Evolutionary conservation across 2,797 vertebrate species (phyloP), one percentile per base, ranked within the genome.

Genomic region (Mormyrops boulengeri): DNA sequence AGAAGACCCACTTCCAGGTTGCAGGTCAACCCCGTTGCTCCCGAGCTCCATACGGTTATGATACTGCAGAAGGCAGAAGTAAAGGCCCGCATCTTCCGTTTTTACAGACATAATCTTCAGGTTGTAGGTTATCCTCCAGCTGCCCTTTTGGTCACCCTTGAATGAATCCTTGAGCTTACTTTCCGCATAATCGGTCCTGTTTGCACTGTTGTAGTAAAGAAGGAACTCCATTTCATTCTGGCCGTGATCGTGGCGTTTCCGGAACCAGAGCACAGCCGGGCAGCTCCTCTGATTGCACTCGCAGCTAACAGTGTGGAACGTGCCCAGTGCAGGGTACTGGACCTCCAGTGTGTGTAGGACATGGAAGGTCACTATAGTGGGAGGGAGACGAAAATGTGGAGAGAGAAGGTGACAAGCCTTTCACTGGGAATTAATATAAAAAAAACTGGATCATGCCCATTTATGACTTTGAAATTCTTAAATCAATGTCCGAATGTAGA

Each of bases 251-350:
- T 14, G 2, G 19, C 30, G 30, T 3, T 53, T 60, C 62, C 89
- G 52, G 85, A 55, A 89, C 89, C 89, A 89, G 80, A 80, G 9
- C 50, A 89, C 89, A 4, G 89, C 89, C 2, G 55, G 49, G 66
- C 89, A 89, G 62, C 1, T 57, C 5, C 0, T 4, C 1, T 41
- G 3, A 1, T 19, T 77, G 85, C 89, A 89, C 26, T 57, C 85
- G 38, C 89, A 89, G 62, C 34, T 41, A 2, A 89, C 0, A 4
- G n/a, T 14, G 55, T 55, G 57, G n/a, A 5, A 17, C 19, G 2
- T 41, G 47, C 12, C n/a, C n/a, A 55, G 5, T 26, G 5, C 11
- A 3, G 89, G 85, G 50, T 89, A 89, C 49, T 89, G 89, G 62
- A 47, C 41, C 85, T 17, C 34, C 34, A 89, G 44, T 9, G 89